These are phyloP conservation scores for Enteromius argenteus DNA, from an alignment of 2,797 vertebrate species.

Conservation along the genomic window DNA sequence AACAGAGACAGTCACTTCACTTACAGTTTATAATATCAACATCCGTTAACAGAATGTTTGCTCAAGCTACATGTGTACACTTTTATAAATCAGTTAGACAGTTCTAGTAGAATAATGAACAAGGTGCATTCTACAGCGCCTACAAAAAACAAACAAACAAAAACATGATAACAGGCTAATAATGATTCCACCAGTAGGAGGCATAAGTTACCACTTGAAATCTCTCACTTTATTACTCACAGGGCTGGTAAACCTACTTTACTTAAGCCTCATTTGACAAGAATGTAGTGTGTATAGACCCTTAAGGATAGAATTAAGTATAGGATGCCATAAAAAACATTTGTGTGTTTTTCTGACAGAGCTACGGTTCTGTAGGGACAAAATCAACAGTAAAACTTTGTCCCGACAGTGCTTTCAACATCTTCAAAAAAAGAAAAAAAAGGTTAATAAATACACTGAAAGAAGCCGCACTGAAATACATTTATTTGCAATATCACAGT, in stretches of 20 bases:
- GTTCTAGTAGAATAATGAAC: background rate
- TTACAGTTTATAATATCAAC: background rate
- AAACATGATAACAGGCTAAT: background rate
- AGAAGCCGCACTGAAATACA: background rate
- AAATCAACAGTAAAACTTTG: background rate
- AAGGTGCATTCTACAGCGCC: background rate
- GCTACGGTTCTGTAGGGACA: background rate
- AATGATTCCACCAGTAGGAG: conserved; percentile 50
- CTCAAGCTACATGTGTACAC: no score
- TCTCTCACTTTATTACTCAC: background rate
- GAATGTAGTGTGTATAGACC: background rate
- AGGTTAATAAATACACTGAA: background rate
- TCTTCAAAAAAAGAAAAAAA: background rate
- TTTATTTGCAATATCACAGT: background rate
- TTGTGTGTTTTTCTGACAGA: background rate
- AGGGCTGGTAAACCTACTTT: background rate
- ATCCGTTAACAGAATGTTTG: background rate
- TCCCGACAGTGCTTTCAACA: background rate
- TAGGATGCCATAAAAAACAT: background rate
- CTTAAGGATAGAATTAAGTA: background rate
- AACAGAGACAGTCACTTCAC: background rate
- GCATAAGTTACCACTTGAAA: conserved; percentile 42
- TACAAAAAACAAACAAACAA: background rate
- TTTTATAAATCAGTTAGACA: no score
- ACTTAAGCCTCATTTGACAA: background rate